Evolutionary conservation across 2,888 invertebrate genomes (phyloP).

Genomic region (Allacma fusca): DNA sequence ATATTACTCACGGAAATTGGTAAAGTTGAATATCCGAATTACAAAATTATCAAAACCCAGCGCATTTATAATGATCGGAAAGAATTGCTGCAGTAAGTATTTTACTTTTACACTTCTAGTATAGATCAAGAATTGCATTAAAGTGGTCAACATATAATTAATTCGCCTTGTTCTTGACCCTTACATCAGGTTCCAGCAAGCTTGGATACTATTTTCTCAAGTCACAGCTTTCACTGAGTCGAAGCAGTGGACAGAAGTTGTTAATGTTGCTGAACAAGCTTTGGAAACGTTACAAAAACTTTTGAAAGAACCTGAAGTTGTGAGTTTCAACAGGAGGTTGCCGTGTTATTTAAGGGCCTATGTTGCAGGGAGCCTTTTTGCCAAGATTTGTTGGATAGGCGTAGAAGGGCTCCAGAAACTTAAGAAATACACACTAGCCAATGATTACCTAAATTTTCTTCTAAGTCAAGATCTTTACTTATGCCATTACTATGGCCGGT

Average conservation of each 20-base stretch:
- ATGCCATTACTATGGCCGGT: conserved; percentile 66
- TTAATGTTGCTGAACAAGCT: conserved; percentile 46
- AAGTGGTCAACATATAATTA: background rate
- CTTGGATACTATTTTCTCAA: conserved; percentile 51
- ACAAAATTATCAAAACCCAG: conserved; percentile 63
- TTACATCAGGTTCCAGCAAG: conserved; percentile 58
- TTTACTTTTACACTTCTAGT: background rate
- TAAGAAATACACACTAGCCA: conserved; percentile 66
- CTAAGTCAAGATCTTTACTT: conserved; percentile 67
- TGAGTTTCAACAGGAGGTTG: conserved; percentile 62
- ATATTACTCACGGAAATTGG: conserved; percentile 66
- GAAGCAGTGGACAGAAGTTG: conserved; percentile 55
- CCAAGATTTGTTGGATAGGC: conserved; percentile 64
- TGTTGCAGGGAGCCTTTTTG: conserved; percentile 68
- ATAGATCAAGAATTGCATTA: background rate
- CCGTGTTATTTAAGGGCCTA: conserved; percentile 70
- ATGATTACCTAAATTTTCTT: conserved; percentile 68
- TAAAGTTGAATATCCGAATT: conserved; percentile 65
- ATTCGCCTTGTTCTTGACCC: too few relatives aligned
- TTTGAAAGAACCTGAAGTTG: conserved; percentile 32
- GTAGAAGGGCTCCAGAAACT: conserved; percentile 66
- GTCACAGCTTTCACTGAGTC: conserved; percentile 44
- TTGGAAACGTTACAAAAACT: conserved; percentile 30
- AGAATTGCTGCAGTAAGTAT: conserved; percentile 64
- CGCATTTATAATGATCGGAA: conserved; percentile 64